phyloP scores from a whole-genome alignment of 2,888 invertebrate genomes.

The Scelioninae gen. 2 region DNA sequence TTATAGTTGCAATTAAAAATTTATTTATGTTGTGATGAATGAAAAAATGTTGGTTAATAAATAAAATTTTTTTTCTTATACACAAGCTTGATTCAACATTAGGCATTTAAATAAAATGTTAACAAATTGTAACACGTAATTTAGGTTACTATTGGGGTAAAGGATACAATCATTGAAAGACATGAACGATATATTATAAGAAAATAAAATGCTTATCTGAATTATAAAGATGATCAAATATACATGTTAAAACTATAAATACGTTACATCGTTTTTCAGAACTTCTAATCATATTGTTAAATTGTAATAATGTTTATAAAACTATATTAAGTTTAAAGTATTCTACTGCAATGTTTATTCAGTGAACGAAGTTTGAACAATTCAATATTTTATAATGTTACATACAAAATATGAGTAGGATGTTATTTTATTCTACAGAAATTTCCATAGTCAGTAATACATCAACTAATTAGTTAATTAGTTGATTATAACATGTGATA shows the following conservation, averaged over 20 bases:
- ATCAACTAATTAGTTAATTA: not conserved
- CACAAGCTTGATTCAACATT: constrained; percentile 23
- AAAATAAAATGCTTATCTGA: constrained; percentile 23
- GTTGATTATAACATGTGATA: constrained; percentile 1
- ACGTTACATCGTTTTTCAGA: constrained; percentile 37
- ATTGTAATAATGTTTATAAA: constrained; percentile 47
- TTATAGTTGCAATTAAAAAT: constrained; percentile 10
- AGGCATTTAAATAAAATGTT: constrained; percentile 24
- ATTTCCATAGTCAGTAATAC: not conserved
- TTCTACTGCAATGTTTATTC: constrained; percentile 29
- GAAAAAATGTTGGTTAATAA: constrained; percentile 24
- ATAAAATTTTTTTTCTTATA: constrained; percentile 24
- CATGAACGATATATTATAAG: constrained; percentile 35
- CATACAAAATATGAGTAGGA: constrained; percentile 6
- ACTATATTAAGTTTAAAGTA: constrained; percentile 29
- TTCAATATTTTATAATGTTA: constrained; percentile 3
- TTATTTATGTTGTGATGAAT: constrained; percentile 28
- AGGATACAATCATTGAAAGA: constrained; percentile 51
- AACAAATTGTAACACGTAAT: constrained; percentile 25
- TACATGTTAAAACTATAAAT: constrained; percentile 38
- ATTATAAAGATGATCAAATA: constrained; percentile 24
- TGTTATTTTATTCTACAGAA: too few relatives aligned
- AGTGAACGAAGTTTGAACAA: not conserved
- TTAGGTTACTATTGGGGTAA: constrained; percentile 45
- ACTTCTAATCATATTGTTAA: constrained; percentile 42